Percentiles rank a stretch among this genome's conserved stretches.
These are phyloP conservation scores for Polymixis lichenea DNA, from an alignment of 2,888 invertebrate species.

Conservation along the genomic window DNA sequence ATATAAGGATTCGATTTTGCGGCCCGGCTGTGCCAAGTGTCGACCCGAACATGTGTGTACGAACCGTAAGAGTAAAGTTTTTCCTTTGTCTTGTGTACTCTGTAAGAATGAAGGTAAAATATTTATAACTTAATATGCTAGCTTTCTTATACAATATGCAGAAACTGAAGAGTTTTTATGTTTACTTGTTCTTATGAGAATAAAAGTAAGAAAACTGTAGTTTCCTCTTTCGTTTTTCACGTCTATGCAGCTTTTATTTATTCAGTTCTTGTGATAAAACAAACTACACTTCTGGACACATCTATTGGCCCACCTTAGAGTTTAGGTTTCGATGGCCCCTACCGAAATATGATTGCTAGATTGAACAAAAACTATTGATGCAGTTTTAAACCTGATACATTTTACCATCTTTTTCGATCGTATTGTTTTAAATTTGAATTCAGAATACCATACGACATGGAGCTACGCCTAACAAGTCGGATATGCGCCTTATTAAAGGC, in stretches of 20 bases:
- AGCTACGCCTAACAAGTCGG: no score
- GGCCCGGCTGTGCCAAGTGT: neutral
- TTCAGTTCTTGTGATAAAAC: constrained; percentile 17
- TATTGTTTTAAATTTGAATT: no score
- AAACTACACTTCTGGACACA: no score
- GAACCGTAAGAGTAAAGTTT: neutral
- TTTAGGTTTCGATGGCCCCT: no score
- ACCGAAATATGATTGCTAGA: no score
- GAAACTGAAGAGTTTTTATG: constrained; percentile 19
- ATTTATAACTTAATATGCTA: constrained; percentile 3
- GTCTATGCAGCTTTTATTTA: constrained; percentile 1
- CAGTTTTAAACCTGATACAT: no score
- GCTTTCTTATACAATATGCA: constrained; percentile 15
- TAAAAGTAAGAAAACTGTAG: neutral
- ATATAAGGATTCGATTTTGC: neutral
- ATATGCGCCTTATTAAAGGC: no score
- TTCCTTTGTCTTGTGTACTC: constrained; percentile 3
- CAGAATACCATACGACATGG: no score
- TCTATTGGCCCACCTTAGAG: no score
- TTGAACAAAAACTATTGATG: no score
- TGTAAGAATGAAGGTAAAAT: constrained; percentile 1
- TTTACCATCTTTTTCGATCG: no score
- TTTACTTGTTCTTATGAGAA: constrained; percentile 9
- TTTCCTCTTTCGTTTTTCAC: neutral
- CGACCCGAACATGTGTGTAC: neutral